Evolutionary conservation across 2,797 vertebrate genomes (phyloP), one percentile per base, ranked within the genome.

Genomic region (Rhinatrema bivittatum): DNA sequence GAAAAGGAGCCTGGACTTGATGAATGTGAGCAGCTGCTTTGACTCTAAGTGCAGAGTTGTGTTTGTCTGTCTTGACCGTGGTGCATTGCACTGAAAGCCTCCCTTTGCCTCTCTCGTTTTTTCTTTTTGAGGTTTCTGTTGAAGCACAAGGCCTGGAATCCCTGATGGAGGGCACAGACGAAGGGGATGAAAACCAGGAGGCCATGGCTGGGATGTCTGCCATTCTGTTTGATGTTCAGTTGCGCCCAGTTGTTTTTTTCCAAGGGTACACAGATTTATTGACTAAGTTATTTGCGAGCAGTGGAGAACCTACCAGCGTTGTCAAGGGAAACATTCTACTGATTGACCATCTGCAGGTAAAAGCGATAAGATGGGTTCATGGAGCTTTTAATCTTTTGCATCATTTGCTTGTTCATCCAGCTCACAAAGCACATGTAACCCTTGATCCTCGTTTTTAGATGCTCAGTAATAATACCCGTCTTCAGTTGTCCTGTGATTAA

Each of bases 301-400:
- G 40, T 0, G 60, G 35, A 43, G 63, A 71, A 10, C 65, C 80
- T 25, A 65, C 47, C 12, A 77, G 43, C 0, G 37, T 80, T 28
- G 28, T 81, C 16, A 73, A 41, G 52, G 80, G 76, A 30, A 82
- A 72, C 42, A 47, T 79, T 11, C 39, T 81, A 13, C 36, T 82
- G 42, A 69, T 78, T 40, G 74, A 82, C 37, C 69, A 82, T 26
- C 62, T 62, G 31, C 67, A 83, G 79, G 75, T 72, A 72, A 19
- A 6, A n/a, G 7, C 19, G n/a, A n/a, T n/a, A n/a, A n/a, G n/a
- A n/a, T n/a, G n/a, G n/a, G n/a, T n/a, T n/a, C n/a, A n/a, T n/a
- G n/a, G n/a, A n/a, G n/a, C n/a, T n/a, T n/a, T n/a, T n/a, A n/a
- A n/a, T n/a, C n/a, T n/a, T n/a, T n/a, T n/a, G n/a, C n/a, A n/a